These are phyloP conservation scores for Phragmatobia fuliginosa DNA, from an alignment of 2,888 invertebrate species.

Conservation along the genomic window DNA sequence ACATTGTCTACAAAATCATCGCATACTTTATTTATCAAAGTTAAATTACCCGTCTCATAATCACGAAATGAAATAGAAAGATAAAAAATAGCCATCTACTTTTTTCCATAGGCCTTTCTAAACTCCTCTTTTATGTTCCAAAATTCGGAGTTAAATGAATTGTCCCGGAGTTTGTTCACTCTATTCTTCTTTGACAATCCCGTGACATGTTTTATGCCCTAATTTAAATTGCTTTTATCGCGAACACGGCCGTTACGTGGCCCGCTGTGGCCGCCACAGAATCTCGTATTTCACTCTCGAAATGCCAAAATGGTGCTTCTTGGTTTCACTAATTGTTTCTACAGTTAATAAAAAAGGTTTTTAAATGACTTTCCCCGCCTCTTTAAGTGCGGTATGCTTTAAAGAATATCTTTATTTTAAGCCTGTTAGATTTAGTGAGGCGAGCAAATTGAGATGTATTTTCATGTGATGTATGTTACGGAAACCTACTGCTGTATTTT, in stretches of 20 bases:
- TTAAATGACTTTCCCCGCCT: slow-evolving; percentile 38
- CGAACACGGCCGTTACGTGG: slow-evolving; percentile 67
- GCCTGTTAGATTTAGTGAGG: slow-evolving; percentile 7
- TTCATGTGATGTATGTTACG: not conserved
- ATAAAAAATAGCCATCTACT: slow-evolving; percentile 57
- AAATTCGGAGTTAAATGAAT: slow-evolving; percentile 69
- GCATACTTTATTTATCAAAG: slow-evolving; percentile 43
- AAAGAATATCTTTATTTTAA: slow-evolving; percentile 31
- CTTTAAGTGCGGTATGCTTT: slow-evolving; percentile 33
- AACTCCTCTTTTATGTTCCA: slow-evolving; percentile 61
- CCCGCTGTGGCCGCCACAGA: slow-evolving; percentile 59
- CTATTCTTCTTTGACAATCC: slow-evolving; percentile 75
- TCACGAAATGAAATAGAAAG: slow-evolving; percentile 51
- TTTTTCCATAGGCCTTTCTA: slow-evolving; percentile 63
- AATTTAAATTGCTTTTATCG: slow-evolving; percentile 75
- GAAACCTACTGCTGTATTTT: not conserved
- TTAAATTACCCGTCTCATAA: slow-evolving; percentile 50
- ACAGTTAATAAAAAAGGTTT: slow-evolving; percentile 55
- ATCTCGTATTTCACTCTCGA: slow-evolving; percentile 69
- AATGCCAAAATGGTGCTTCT: slow-evolving; percentile 64
- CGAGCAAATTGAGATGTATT: not conserved
- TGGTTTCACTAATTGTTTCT: slow-evolving; percentile 66
- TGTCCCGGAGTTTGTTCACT: slow-evolving; percentile 61
- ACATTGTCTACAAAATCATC: too few relatives aligned
- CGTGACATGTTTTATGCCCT: slow-evolving; percentile 78